Percentiles rank a stretch among this genome's conserved stretches.
Conservation (phyloP, 2,113 vertebrate species). For the Callipepla squamata region DNA sequence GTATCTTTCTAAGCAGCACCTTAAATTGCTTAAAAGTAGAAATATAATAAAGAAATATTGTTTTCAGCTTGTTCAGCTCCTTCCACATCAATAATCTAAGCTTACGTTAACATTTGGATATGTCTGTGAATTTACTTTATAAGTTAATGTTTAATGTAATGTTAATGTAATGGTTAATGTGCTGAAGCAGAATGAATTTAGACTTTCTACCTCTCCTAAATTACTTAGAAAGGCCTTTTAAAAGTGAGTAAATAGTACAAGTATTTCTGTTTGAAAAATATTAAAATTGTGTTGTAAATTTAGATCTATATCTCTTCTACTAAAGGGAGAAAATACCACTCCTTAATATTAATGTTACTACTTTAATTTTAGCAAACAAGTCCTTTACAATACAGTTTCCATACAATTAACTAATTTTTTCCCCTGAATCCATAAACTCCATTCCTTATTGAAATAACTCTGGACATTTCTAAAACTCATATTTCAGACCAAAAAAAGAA, state of each 20-base stretch:
- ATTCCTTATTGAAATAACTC: not conserved
- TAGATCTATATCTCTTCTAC: not conserved
- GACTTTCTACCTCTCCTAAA: not conserved
- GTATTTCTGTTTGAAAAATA: not conserved
- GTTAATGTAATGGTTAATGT: too few species aligned
- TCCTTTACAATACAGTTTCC: not conserved
- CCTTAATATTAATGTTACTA: not conserved
- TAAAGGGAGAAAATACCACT: not conserved
- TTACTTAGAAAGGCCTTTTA: slow-evolving; percentile 14
- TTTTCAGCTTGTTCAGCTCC: slow-evolving; percentile 45
- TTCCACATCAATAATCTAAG: slow-evolving; percentile 37
- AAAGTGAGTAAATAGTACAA: slow-evolving; percentile 10
- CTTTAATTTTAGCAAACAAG: not conserved
- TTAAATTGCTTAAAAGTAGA: slow-evolving; percentile 42
- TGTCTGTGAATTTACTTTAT: slow-evolving; percentile 9
- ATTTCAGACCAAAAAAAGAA: not conserved
- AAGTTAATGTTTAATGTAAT: too few species aligned
- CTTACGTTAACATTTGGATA: slow-evolving; percentile 2
- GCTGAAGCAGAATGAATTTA: not conserved
- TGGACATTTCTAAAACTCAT: not conserved
- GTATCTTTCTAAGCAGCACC: slow-evolving; percentile 52
- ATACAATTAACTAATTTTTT: not conserved
- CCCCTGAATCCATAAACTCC: not conserved
- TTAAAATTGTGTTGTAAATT: not conserved
- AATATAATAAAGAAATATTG: slow-evolving; percentile 54